These are phyloP conservation scores for Remorina albescens DNA, from an alignment of 2,797 vertebrate genomes.

Conservation along the genomic window DNA sequence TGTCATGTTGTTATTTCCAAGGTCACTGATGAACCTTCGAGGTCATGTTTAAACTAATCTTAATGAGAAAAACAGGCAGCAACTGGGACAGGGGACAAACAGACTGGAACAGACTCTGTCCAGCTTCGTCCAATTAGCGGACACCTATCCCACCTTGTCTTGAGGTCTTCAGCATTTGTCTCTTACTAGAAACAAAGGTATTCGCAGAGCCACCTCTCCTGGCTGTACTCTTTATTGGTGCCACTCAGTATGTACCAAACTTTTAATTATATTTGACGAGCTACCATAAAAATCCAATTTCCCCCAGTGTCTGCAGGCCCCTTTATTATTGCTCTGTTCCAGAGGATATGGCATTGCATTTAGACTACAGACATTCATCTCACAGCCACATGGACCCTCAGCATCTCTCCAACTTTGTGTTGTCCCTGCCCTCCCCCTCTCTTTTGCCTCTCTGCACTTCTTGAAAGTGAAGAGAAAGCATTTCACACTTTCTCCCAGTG, in stretches of 20 bases:
- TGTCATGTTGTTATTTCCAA: background rate
- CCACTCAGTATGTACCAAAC: conserved; percentile 52
- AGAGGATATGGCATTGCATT: conserved; percentile 37
- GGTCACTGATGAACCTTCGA: conserved; percentile 13
- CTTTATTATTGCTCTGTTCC: conserved; percentile 61
- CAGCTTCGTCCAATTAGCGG: conserved; percentile 1
- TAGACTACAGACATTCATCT: conserved; percentile 35
- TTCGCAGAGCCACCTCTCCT: conserved; percentile 41
- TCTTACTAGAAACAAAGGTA: conserved; percentile 12
- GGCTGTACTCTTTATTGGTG: conserved; percentile 49
- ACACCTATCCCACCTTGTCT: background rate
- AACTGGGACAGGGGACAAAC: background rate
- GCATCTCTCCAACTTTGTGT: conserved; percentile 22
- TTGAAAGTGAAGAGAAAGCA: too few relatives aligned
- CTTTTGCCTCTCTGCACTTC: background rate
- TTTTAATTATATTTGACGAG: conserved; percentile 80
- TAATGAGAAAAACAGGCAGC: conserved; percentile 19
- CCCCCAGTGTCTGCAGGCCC: conserved; percentile 56
- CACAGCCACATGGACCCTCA: conserved; percentile 5
- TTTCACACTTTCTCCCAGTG: background rate
- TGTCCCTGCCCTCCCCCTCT: background rate
- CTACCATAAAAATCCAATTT: conserved; percentile 77
- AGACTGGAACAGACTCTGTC: conserved; percentile 11
- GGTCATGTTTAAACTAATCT: conserved; percentile 2
- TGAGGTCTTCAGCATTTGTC: background rate